phyloP scores from a whole-genome alignment of 2,797 vertebrate species.

The Gila robusta region DNA sequence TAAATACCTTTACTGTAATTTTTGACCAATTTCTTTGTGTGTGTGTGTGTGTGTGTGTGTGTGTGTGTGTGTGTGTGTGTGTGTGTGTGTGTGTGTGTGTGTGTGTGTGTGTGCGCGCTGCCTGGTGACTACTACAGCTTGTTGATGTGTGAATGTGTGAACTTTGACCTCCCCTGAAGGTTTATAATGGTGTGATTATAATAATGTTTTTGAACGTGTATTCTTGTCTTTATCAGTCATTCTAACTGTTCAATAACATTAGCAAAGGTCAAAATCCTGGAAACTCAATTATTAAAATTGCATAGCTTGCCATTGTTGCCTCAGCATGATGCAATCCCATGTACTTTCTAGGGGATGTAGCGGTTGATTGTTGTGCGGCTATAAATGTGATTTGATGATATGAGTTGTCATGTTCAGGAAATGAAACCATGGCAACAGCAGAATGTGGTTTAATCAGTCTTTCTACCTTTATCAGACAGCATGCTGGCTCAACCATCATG shows the following conservation, averaged over 20 bases:
- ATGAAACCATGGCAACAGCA: slow-evolving; percentile 75
- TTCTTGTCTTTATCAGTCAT: neutral
- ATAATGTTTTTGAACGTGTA: neutral
- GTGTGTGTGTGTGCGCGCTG: neutral
- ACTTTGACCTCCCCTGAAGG: neutral
- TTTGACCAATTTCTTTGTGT: no score
- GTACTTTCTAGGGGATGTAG: neutral
- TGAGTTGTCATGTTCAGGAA: slow-evolving; percentile 76
- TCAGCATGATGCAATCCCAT: neutral
- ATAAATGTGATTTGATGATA: slow-evolving; percentile 30
- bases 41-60: neutral
- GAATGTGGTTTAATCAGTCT: slow-evolving; percentile 58
- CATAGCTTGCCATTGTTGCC: neutral
- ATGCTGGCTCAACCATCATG: neutral
- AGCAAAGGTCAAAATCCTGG: neutral
- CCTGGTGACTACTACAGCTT: neutral
- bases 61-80: neutral
- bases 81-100: no score
- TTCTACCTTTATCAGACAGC: slow-evolving; percentile 25
- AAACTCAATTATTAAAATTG: neutral
- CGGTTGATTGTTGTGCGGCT: neutral
- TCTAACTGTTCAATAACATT: neutral
- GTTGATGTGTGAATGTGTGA: no score
- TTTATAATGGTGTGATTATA: neutral
- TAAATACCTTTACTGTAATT: no score